Conservation (phyloP, 1,140 invertebrate species). For the Bemisia tabaci region DNA sequence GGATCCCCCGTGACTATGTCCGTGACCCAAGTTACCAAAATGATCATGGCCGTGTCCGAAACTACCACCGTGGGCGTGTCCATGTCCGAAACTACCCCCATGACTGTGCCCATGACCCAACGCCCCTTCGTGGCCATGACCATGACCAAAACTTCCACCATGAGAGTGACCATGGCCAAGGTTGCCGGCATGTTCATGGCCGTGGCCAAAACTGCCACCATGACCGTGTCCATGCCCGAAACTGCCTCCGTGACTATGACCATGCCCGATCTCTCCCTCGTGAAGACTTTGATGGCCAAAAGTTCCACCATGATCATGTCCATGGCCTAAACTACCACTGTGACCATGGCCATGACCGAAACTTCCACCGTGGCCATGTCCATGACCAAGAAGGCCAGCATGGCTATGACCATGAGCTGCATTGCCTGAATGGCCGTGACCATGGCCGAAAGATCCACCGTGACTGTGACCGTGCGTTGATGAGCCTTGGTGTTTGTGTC, state of each 20-base stretch:
- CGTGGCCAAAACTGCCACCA: constrained; percentile 10
- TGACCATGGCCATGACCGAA: constrained; percentile 14
- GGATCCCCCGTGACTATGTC: constrained; percentile 4
- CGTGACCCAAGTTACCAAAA: constrained; percentile 1
- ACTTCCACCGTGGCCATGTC: constrained; percentile 14
- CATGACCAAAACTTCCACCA: constrained; percentile 9
- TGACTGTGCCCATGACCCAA: constrained; percentile 4
- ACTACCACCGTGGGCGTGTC: constrained; percentile 4
- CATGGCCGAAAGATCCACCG: constrained; percentile 7
- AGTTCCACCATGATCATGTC: constrained; percentile 11
- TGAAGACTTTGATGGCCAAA: constrained; percentile 14
- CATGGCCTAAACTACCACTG: constrained; percentile 14
- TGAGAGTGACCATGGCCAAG: constrained; percentile 10
- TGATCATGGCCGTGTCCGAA: constrained; percentile 8
- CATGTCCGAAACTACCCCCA: constrained; percentile 8
- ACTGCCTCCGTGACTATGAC: constrained; percentile 7
- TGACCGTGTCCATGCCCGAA: constrained; percentile 7
- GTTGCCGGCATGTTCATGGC: constrained; percentile 8
- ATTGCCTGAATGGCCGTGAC: constrained; percentile 12
- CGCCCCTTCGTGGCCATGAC: constrained; percentile 2
- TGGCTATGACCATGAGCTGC: constrained; percentile 6
- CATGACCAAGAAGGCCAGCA: constrained; percentile 10
- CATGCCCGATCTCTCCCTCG: constrained; percentile 9
- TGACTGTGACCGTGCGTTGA: constrained; percentile 10
- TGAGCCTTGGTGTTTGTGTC: constrained; percentile 13